Evolutionary conservation across 37 sponge, comb jelly and placozoan genomes (phyloP).

Genomic region (Ianthella basta): DNA sequence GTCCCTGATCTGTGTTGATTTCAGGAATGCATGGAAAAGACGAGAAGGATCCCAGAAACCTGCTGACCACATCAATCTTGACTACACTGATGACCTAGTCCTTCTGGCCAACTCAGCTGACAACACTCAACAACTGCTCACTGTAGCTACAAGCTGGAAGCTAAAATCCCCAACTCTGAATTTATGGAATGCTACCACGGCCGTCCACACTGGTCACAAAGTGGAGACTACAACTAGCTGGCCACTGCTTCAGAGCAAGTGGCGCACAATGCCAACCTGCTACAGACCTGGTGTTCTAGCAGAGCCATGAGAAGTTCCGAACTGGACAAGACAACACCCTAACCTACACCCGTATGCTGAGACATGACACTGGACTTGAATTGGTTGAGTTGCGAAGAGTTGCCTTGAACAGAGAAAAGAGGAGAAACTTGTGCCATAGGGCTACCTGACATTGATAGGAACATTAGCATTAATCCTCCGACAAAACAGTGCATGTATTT

Average conservation of each 20-base stretch:
- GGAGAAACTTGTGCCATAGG: too few relatives aligned
- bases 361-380: conserved; percentile 10
- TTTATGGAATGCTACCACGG: background rate
- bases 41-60: background rate
- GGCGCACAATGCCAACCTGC: background rate
- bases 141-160: background rate
- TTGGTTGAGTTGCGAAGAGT: background rate
- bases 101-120: conserved; percentile 1
- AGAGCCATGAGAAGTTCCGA: conserved; percentile 8
- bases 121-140: background rate
- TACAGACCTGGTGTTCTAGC: background rate
- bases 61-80: conserved; percentile 7
- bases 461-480: too few relatives aligned
- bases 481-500: too few relatives aligned
- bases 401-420: too few relatives aligned
- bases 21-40: background rate
- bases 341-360: conserved; percentile 2
- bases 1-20: background rate
- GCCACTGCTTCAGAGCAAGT: conserved; percentile 7
- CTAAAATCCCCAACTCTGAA: background rate
- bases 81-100: conserved; percentile 3
- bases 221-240: background rate
- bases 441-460: too few relatives aligned
- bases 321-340: conserved; percentile 2
- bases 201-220: conserved; percentile 3